Evolutionary conservation across 2,888 invertebrate species (phyloP).

Genomic region (Cheilosia variabilis): DNA sequence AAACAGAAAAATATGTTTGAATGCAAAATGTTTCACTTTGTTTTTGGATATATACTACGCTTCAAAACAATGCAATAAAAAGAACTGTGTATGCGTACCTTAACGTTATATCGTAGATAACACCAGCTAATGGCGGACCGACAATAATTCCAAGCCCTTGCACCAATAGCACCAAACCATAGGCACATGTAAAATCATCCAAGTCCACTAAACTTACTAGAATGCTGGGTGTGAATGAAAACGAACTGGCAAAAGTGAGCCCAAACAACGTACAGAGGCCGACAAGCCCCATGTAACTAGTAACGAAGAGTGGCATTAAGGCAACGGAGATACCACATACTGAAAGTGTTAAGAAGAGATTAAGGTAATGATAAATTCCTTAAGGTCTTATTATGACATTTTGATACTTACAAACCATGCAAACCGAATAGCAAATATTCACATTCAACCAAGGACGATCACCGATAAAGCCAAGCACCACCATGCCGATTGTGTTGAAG

Average conservation of each 20-base stretch:
- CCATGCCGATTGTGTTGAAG: constrained; percentile 95
- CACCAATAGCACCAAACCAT: constrained; percentile 93
- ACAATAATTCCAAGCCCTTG: constrained; percentile 96
- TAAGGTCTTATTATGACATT: not conserved
- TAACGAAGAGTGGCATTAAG: constrained; percentile 81
- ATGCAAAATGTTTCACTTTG: not conserved
- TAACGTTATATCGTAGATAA: constrained; percentile 81
- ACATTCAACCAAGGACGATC: constrained; percentile 94
- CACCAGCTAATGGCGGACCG: constrained; percentile 96
- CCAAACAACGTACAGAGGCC: constrained; percentile 89
- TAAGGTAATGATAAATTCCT: not conserved
- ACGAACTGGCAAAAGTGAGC: constrained; percentile 95
- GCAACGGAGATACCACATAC: constrained; percentile 83
- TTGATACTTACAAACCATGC: constrained; percentile 85
- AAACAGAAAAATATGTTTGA: not conserved
- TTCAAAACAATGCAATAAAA: not conserved
- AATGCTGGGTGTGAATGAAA: constrained; percentile 95
- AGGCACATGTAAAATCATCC: constrained; percentile 96
- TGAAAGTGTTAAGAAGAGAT: constrained; percentile 60
- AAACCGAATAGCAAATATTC: constrained; percentile 91
- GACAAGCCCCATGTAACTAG: constrained; percentile 79
- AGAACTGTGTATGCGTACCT: constrained; percentile 77
- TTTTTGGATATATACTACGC: not conserved
- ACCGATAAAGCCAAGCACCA: constrained; percentile 94
- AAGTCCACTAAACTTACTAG: constrained; percentile 94